Conservation (phyloP, 2,113 vertebrate genomes). For the Cynoglossus semilaevis region DNA sequence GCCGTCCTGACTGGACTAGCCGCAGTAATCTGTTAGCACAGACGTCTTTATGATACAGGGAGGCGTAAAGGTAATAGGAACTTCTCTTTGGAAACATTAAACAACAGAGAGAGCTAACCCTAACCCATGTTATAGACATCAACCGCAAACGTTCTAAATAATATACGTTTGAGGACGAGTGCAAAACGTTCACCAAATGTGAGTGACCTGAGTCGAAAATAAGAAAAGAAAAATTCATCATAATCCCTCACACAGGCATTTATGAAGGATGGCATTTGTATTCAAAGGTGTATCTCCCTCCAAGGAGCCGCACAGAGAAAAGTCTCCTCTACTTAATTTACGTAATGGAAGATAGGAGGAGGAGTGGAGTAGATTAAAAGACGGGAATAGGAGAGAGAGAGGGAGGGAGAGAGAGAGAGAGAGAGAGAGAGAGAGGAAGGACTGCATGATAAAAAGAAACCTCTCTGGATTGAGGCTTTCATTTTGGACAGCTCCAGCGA, state of each 20-base stretch:
- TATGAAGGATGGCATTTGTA: constrained; percentile 61
- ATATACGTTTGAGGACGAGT: not conserved
- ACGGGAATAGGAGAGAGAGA: not conserved
- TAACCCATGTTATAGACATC: too few relatives aligned
- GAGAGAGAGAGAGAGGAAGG: constrained; percentile 28
- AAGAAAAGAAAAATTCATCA: constrained; percentile 25
- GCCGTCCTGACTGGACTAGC: constrained; percentile 33
- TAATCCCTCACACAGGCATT: constrained; percentile 50
- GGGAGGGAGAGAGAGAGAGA: constrained; percentile 15
- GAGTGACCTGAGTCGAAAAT: constrained; percentile 18
- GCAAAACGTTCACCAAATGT: constrained; percentile 43
- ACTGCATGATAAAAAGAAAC: constrained; percentile 50
- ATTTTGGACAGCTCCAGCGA: constrained; percentile 15
- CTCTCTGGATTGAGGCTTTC: constrained; percentile 42
- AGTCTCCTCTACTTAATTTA: constrained; percentile 54
- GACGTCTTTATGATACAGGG: not conserved
- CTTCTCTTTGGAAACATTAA: too few relatives aligned
- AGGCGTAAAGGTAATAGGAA: not conserved
- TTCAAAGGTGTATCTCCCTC: constrained; percentile 56
- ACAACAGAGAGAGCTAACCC: too few relatives aligned
- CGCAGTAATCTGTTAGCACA: not conserved
- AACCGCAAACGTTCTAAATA: not conserved
- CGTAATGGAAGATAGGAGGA: constrained; percentile 50
- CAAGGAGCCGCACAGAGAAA: constrained; percentile 44
- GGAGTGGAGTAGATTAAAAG: constrained; percentile 42